Evolutionary conservation across 2,797 vertebrate genomes (phyloP).

Genomic region (Acropternis orthonyx): DNA sequence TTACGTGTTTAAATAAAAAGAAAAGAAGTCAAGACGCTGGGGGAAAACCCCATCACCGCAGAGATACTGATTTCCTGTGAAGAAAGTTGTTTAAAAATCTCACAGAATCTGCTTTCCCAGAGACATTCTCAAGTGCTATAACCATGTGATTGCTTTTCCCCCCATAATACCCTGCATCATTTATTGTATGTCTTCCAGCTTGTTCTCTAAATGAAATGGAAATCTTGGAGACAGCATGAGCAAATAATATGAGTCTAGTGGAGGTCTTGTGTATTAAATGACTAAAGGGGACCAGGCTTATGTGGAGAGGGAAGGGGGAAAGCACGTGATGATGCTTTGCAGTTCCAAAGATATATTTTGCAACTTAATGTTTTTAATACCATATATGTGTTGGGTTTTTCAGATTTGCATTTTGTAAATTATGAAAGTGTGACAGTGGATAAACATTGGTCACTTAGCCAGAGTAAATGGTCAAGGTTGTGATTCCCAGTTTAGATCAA

Average conservation of each 20-base stretch:
- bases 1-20: not conserved
- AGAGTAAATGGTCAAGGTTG: not conserved
- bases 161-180: not conserved
- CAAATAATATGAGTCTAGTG: not conserved
- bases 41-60: not conserved
- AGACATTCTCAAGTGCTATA: not conserved
- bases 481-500: not conserved
- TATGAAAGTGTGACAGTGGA: not conserved
- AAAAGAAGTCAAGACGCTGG: not conserved
- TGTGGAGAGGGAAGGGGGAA: not conserved
- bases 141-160: not conserved
- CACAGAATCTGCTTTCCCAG: not conserved
- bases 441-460: not conserved
- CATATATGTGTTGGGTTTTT: not conserved
- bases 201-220: not conserved
- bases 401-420: not conserved
- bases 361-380: not conserved
- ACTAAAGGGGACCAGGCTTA: not conserved
- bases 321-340: not conserved
- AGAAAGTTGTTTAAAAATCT: not conserved
- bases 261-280: not conserved
- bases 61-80: not conserved
- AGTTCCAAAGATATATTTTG: not conserved
- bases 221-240: not conserved
- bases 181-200: not conserved